Conservation (phyloP, 2,797 vertebrate genomes). For the Brachyrhaphis roseni region DNA sequence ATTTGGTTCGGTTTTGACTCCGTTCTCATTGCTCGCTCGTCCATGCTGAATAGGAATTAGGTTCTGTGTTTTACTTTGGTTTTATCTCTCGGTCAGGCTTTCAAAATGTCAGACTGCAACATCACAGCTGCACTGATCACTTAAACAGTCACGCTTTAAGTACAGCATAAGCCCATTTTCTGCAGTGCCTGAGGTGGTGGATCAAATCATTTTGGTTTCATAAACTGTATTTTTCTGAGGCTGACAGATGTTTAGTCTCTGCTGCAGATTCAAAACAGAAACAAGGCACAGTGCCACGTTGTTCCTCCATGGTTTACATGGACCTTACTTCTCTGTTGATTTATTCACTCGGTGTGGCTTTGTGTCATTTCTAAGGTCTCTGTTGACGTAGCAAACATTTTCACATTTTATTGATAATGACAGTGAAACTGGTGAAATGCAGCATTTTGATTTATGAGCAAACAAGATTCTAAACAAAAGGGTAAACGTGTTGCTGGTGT, state of each 20-base stretch:
- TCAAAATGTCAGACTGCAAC: constrained; percentile 11
- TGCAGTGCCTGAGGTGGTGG: constrained; percentile 23
- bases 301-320: constrained; percentile 12
- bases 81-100: constrained; percentile 5
- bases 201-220: constrained; percentile 38
- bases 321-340: neutral
- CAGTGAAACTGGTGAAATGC: neutral
- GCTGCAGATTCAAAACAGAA: constrained; percentile 22
- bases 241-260: constrained; percentile 39
- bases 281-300: constrained; percentile 21
- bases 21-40: constrained; percentile 10
- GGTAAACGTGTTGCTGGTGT: neutral
- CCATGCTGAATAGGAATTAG: neutral
- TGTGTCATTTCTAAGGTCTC: neutral
- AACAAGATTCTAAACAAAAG: neutral
- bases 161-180: constrained; percentile 29
- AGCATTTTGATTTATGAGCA: neutral
- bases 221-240: constrained; percentile 34
- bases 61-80: constrained; percentile 18
- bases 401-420: neutral
- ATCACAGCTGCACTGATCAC: constrained; percentile 13
- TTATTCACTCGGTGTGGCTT: neutral
- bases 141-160: constrained; percentile 7
- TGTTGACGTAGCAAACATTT: neutral
- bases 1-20: constrained; percentile 17